phyloP scores from a whole-genome alignment of 2,888 invertebrate genomes.

The Hirtodrosophila confusa region DNA sequence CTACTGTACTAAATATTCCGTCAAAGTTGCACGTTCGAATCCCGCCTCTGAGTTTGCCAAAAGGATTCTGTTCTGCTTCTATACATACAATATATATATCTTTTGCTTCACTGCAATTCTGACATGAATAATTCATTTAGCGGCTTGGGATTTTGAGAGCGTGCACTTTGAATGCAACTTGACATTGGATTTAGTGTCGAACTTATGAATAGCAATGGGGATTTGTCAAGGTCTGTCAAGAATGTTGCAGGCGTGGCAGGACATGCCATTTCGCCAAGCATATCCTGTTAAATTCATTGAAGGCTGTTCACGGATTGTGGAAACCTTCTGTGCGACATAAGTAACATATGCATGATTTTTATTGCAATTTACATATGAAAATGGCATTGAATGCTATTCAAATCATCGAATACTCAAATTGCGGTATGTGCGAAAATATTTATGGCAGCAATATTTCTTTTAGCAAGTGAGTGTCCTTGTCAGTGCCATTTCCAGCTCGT shows the following conservation, averaged over 20 bases:
- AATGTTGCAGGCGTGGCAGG: constrained; percentile 18
- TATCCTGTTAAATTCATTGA: constrained; percentile 41
- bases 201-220: constrained; percentile 21
- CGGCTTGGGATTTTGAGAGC: constrained; percentile 51
- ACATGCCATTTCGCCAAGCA: constrained; percentile 25
- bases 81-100: constrained; percentile 9
- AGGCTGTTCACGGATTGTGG: background rate
- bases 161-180: constrained; percentile 59
- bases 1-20: no score
- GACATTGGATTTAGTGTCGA: constrained; percentile 63
- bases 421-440: background rate
- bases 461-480: background rate
- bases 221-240: constrained; percentile 43
- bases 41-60: background rate
- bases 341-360: constrained; percentile 3
- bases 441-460: no score
- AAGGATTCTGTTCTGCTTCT: constrained; percentile 4
- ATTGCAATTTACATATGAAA: constrained; percentile 1
- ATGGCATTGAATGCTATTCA: constrained; percentile 1
- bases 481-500: background rate
- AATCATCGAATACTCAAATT: no score
- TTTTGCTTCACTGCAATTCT: constrained; percentile 19
- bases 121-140: constrained; percentile 68
- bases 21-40: no score
- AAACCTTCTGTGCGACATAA: background rate